A percentile compares a stretch with the other conserved stretches of the same genome.
Conservation (phyloP, 2,113 vertebrate genomes). For the Psephotus haematonotus region DNA sequence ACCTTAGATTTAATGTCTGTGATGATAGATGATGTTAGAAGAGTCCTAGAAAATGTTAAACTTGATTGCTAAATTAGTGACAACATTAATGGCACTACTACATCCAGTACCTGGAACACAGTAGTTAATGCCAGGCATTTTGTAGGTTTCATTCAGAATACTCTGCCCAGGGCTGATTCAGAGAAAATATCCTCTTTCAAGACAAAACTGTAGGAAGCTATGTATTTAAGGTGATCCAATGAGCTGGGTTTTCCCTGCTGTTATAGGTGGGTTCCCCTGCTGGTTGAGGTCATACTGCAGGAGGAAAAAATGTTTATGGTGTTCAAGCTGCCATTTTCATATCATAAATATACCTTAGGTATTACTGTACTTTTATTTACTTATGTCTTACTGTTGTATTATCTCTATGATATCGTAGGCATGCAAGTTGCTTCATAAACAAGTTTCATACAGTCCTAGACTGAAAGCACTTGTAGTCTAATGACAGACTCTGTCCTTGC, state of each 20-base stretch:
- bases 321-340: not conserved
- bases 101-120: not conserved
- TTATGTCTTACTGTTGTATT: not conserved
- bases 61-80: slow-evolving; percentile 5
- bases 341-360: not conserved
- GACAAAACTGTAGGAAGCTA: not conserved
- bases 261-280: not conserved
- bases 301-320: not conserved
- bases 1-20: not conserved
- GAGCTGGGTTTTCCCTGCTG: not conserved
- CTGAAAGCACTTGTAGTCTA: not conserved
- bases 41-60: slow-evolving; percentile 6
- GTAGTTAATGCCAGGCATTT: not conserved
- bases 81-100: not conserved
- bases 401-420: not conserved
- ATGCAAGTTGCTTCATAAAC: not conserved
- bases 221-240: not conserved
- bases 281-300: not conserved
- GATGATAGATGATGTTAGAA: not conserved
- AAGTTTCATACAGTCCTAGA: not conserved
- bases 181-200: not conserved
- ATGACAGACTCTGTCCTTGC: not conserved
- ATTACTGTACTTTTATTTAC: not conserved
- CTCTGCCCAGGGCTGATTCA: not conserved
- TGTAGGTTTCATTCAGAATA: not conserved